Evolutionary conservation across 2,113 vertebrate genomes (phyloP).

Genomic region (Ranitomeya imitator): DNA sequence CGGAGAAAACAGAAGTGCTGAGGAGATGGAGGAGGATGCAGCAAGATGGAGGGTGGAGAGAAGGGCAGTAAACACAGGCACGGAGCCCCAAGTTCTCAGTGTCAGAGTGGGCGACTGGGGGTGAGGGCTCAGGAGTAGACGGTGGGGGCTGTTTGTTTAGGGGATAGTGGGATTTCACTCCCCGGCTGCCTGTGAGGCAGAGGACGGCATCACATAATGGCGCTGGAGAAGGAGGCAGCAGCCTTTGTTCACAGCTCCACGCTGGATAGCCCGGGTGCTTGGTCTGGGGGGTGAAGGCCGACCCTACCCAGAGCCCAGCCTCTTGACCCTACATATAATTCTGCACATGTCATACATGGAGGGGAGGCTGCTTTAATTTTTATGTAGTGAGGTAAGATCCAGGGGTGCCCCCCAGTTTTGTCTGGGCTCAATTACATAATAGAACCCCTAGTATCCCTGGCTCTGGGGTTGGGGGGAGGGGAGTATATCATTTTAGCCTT

Average conservation of each 20-base stretch:
- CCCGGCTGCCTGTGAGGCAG: background rate
- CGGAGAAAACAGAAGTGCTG: conserved; percentile 11
- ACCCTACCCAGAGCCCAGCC: background rate
- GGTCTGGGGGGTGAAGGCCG: background rate
- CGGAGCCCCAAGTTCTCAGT: background rate
- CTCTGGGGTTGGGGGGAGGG: too few relatives aligned
- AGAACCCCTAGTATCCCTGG: too few relatives aligned
- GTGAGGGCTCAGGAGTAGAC: too few relatives aligned
- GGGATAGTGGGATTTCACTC: background rate
- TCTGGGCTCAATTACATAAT: too few relatives aligned
- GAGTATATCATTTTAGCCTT: too few relatives aligned
- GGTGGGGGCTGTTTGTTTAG: background rate
- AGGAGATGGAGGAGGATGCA: background rate
- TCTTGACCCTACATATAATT: too few relatives aligned
- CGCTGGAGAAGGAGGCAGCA: background rate
- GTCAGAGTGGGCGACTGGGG: background rate
- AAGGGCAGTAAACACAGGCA: conserved; percentile 54
- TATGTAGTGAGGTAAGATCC: background rate
- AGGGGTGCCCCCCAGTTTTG: too few relatives aligned
- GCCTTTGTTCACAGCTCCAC: background rate
- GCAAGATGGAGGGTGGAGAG: conserved; percentile 59
- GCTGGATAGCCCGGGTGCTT: background rate
- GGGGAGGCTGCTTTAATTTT: background rate
- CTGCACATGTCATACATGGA: too few relatives aligned
- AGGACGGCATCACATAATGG: conserved; percentile 27